Percentiles rank a stretch among this genome's conserved stretches.
Conservation (phyloP, 2,888 invertebrate species). For the Isotomurus palustris region DNA sequence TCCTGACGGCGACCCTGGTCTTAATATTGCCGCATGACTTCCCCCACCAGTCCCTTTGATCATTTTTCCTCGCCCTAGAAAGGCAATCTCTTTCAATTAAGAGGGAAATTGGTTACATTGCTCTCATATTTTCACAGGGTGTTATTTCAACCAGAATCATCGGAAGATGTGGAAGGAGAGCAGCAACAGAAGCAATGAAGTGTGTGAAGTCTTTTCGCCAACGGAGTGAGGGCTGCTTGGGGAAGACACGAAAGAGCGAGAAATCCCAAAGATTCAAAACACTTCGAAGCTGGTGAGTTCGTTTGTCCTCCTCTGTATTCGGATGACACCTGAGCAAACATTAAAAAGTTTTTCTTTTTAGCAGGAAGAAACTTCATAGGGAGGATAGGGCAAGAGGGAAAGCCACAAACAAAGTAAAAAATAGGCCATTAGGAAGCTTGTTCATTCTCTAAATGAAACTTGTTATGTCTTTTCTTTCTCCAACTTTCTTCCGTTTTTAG, state of each 20-base stretch:
- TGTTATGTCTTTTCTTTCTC: background rate
- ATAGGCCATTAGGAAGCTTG: background rate
- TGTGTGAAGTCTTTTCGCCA: slow-evolving; percentile 43
- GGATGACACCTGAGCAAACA: slow-evolving; percentile 22
- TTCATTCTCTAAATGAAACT: background rate
- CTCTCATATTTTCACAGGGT: too few species aligned
- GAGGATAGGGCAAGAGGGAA: background rate
- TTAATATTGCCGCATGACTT: background rate
- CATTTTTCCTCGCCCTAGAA: background rate
- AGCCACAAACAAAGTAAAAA: background rate
- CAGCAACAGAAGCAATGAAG: slow-evolving; percentile 45
- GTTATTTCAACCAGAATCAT: slow-evolving; percentile 41
- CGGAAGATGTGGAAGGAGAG: slow-evolving; percentile 43
- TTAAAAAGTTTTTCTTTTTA: slow-evolving; percentile 5
- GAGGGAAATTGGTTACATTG: too few species aligned
- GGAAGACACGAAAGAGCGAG: slow-evolving; percentile 44
- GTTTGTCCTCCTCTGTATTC: slow-evolving; percentile 35
- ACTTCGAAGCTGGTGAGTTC: slow-evolving; percentile 28
- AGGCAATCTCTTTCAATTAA: background rate
- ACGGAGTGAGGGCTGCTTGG: slow-evolving; percentile 42
- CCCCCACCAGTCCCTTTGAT: too few species aligned
- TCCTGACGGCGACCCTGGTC: background rate
- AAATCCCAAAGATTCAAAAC: slow-evolving; percentile 42
- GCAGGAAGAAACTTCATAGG: background rate
- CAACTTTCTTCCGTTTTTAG: background rate